Percentiles rank a stretch among this genome's conserved stretches.
phyloP scores from a whole-genome alignment of 2,888 invertebrate genomes.

The Strigamia crassipes region DNA sequence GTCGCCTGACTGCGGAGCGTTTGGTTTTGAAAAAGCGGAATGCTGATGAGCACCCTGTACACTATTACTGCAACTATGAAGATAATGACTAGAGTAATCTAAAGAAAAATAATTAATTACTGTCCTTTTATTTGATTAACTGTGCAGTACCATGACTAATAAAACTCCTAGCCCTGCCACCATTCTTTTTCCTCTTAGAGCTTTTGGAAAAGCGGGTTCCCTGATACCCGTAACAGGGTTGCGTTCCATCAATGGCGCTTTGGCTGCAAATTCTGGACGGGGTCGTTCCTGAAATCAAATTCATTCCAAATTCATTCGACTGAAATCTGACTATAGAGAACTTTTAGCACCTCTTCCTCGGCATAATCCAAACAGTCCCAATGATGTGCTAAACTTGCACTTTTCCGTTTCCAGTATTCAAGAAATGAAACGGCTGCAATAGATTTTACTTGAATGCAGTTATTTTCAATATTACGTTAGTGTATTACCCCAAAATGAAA shows the following conservation, averaged over 20 bases:
- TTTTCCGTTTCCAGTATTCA: constrained; percentile 66
- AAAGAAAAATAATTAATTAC: constrained; percentile 48
- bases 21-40: constrained; percentile 63
- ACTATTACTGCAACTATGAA: constrained; percentile 66
- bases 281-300: constrained; percentile 60
- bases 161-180: constrained; percentile 64
- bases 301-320: neutral
- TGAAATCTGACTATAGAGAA: no score
- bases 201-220: constrained; percentile 64
- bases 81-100: constrained; percentile 64
- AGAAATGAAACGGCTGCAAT: constrained; percentile 64
- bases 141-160: constrained; percentile 62
- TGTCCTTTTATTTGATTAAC: no score
- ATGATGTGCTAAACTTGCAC: constrained; percentile 64
- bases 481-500: constrained; percentile 65
- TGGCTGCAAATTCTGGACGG: constrained; percentile 64
- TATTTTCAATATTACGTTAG: no score
- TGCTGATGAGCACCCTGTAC: constrained; percentile 64
- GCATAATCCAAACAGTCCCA: constrained; percentile 66
- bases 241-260: constrained; percentile 62
- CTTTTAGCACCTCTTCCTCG: constrained; percentile 61
- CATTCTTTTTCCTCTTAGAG: constrained; percentile 61
- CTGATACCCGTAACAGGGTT: constrained; percentile 65
- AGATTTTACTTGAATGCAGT: no score
- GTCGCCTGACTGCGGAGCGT: constrained; percentile 61